Conservation (phyloP, 2,113 vertebrate species). For the Boleophthalmus pectinirostris region DNA sequence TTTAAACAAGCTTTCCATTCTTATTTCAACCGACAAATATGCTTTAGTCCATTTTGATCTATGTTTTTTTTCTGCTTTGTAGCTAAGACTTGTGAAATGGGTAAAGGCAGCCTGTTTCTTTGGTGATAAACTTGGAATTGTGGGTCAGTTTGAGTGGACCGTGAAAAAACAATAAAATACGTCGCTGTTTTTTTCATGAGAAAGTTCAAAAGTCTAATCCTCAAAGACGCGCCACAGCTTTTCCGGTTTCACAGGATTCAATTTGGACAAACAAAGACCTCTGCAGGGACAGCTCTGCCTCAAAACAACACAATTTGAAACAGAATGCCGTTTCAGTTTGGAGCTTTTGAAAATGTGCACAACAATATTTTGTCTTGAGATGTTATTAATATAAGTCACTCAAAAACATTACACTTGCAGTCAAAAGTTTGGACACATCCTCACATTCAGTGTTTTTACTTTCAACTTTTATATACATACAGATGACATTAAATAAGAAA, state of each 20-base stretch:
- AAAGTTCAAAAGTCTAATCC: slow-evolving; percentile 45
- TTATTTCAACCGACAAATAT: not conserved
- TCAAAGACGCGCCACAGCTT: slow-evolving; percentile 7
- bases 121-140: slow-evolving; percentile 37
- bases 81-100: slow-evolving; percentile 10
- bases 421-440: not conserved
- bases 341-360: slow-evolving; percentile 11
- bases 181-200: slow-evolving; percentile 23
- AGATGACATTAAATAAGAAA: too few species aligned
- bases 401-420: not conserved
- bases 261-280: slow-evolving; percentile 43
- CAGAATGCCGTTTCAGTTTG: slow-evolving; percentile 17
- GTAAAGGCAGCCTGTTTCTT: slow-evolving; percentile 27
- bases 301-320: not conserved
- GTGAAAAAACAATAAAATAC: slow-evolving; percentile 10
- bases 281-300: slow-evolving; percentile 18
- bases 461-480: too few species aligned
- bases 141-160: slow-evolving; percentile 26
- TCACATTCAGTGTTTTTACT: too few species aligned
- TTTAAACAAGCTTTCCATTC: not conserved
- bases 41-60: not conserved
- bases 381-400: not conserved
- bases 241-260: slow-evolving; percentile 18
- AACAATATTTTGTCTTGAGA: not conserved
- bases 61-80: slow-evolving; percentile 9